phyloP scores from a whole-genome alignment of 2,113 vertebrate genomes.

The Gymnocephalus cernua region DNA sequence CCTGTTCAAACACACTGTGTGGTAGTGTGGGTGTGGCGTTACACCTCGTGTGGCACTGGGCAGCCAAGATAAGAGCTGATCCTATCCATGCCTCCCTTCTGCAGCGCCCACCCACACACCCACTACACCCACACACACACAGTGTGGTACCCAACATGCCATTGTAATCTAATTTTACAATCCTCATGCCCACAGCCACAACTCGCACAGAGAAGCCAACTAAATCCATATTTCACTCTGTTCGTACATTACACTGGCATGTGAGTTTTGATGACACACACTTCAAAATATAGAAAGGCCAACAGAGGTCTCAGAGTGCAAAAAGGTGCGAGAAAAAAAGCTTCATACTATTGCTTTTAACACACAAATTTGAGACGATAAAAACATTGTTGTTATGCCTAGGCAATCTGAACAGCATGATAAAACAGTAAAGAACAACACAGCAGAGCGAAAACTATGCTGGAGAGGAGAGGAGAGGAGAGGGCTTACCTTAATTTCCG shows the following conservation, averaged over 20 bases:
- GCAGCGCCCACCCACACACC: conserved; percentile 73
- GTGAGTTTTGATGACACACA: conserved; percentile 16
- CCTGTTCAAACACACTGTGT: conserved; percentile 85
- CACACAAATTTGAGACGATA: not conserved
- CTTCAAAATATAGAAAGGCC: conserved; percentile 37
- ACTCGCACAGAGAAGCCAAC: conserved; percentile 45
- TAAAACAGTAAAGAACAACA: conserved; percentile 14
- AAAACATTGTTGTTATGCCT: not conserved
- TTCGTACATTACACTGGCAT: conserved; percentile 36
- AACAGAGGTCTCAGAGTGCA: conserved; percentile 17
- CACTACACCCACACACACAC: conserved; percentile 40
- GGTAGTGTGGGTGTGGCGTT: conserved; percentile 86
- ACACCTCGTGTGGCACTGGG: conserved; percentile 88
- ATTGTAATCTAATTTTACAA: conserved; percentile 75
- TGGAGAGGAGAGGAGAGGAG: conserved; percentile 14
- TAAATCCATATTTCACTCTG: conserved; percentile 59
- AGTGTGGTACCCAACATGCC: conserved; percentile 62
- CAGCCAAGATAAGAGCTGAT: conserved; percentile 86
- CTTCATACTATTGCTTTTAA: not conserved
- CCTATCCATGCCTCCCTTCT: conserved; percentile 83
- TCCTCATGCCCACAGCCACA: conserved; percentile 52
- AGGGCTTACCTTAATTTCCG: conserved; percentile 76
- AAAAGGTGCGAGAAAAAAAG: not conserved
- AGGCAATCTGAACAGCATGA: conserved; percentile 8
- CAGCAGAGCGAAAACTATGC: not conserved